Evolutionary conservation across 2,888 invertebrate genomes (phyloP), one percentile per base, ranked within the genome.

Genomic region (Helleia helle): DNA sequence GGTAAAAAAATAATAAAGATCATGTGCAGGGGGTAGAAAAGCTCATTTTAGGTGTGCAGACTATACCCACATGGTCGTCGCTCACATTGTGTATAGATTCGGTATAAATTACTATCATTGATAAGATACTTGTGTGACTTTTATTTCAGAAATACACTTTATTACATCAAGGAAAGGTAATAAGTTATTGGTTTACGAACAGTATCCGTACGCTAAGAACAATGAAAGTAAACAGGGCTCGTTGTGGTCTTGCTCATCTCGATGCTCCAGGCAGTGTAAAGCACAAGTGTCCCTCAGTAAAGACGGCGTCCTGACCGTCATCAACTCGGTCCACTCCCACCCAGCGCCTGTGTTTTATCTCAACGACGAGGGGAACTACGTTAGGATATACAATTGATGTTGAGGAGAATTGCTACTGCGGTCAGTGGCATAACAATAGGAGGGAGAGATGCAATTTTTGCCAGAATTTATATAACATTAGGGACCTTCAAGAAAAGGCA

Each of bases 201-300:
- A 71, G 39, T 77, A 71, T 43, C 73, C 76, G 0, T 81, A 56
- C 40, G 72, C 79, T 0, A 59, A 57, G 46, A 72, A 75, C 46
- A 64, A 62, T 41, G 54, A 48, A 6, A 74, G 70, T 41, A 77
- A 59, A 43, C 58, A 51, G 13, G 54, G 55, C 7, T 55, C 64
- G 0, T 63, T 62, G 1, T 80, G 79, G 79, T 43, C 71, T 0
- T 83, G 81, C 44, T 77, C 81, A 0, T 80, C 79, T 0, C 58
- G 79, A 1, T 71, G 72, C 37, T 79, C 77, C 0, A 73, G 60
- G 42, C 66, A 65, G 40, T 81, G 81, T 47, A 58, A 49, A 11
- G 80, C 81, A 1, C 67, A 71, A 47, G 65, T 81, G 0, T 49
- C 59, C 0, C 39, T 79, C 2, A 60, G 59, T 3, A 58, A 65